Percentiles rank a stretch among this genome's conserved stretches.
These are phyloP conservation scores for Clarias batrachus DNA, from an alignment of 2,113 vertebrate genomes.

Conservation along the genomic window DNA sequence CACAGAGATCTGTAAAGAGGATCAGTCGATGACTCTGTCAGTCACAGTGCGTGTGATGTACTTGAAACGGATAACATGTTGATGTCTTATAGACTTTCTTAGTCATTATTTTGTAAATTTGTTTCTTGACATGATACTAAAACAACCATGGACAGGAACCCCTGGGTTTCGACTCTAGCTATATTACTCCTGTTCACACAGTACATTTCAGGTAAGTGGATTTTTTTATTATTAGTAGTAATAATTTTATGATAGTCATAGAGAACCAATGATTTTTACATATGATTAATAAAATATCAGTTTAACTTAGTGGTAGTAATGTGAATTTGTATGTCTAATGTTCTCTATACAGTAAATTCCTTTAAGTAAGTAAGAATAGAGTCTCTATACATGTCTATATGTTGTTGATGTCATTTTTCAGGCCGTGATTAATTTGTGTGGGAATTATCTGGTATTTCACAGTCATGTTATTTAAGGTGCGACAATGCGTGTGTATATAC, in stretches of 20 bases:
- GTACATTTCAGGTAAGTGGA: conserved; percentile 33
- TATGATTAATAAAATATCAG: neutral
- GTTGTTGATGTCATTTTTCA: neutral
- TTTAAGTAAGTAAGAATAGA: no score
- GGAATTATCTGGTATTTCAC: neutral
- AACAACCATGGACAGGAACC: conserved; percentile 37
- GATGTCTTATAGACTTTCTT: neutral
- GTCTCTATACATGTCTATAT: neutral
- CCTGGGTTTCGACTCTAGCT: conserved; percentile 27
- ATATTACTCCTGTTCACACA: neutral
- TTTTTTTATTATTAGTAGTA: neutral
- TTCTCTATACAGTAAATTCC: neutral
- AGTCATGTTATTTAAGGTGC: neutral
- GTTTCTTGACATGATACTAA: conserved; percentile 9
- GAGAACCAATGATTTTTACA: neutral
- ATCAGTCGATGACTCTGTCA: neutral
- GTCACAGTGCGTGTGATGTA: neutral
- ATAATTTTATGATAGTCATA: neutral
- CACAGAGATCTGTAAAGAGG: neutral
- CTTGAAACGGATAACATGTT: neutral
- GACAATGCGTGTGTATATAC: neutral
- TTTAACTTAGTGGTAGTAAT: neutral
- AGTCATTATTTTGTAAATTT: neutral
- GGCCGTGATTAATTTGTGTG: neutral
- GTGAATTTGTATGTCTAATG: neutral